Conservation (phyloP, 2,113 vertebrate species). For the Apodemus speciosus region DNA sequence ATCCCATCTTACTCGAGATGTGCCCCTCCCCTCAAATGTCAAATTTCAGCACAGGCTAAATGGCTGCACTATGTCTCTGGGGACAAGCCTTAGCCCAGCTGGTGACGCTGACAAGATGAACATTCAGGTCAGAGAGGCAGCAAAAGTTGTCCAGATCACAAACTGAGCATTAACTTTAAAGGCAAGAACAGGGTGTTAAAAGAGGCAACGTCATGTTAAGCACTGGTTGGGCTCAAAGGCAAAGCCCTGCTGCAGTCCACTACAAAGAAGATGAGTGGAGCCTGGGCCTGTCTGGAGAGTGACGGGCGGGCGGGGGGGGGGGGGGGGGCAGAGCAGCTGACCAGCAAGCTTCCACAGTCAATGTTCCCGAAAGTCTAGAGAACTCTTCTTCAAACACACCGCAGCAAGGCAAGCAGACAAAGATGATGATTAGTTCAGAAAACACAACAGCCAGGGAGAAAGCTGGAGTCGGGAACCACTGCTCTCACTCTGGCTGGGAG, state of each 20-base stretch:
- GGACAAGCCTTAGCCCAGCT: not conserved
- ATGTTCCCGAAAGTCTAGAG: not conserved
- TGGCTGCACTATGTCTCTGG: not conserved
- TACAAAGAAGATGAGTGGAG: not conserved
- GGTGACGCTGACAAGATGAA: not conserved
- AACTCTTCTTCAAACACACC: slow-evolving; percentile 38
- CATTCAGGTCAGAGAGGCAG: slow-evolving; percentile 14
- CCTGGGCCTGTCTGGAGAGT: not conserved
- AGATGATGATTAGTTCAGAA: slow-evolving; percentile 18
- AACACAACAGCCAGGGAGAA: not conserved
- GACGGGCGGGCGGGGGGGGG: not conserved
- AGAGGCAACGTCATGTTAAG: not conserved
- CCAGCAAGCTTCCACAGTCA: not conserved
- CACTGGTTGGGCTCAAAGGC: not conserved
- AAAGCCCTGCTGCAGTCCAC: not conserved
- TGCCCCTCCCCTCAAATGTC: not conserved
- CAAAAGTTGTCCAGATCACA: not conserved
- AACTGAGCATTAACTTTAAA: not conserved
- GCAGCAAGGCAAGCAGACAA: slow-evolving; percentile 6
- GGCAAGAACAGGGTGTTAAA: slow-evolving; percentile 5
- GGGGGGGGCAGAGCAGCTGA: not conserved
- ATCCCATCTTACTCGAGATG: not conserved
- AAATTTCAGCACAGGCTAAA: not conserved
- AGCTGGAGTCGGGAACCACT: not conserved
- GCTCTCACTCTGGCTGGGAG: not conserved